phyloP scores from a whole-genome alignment of 1,140 invertebrate genomes.

The Drosophila novamexicana region DNA sequence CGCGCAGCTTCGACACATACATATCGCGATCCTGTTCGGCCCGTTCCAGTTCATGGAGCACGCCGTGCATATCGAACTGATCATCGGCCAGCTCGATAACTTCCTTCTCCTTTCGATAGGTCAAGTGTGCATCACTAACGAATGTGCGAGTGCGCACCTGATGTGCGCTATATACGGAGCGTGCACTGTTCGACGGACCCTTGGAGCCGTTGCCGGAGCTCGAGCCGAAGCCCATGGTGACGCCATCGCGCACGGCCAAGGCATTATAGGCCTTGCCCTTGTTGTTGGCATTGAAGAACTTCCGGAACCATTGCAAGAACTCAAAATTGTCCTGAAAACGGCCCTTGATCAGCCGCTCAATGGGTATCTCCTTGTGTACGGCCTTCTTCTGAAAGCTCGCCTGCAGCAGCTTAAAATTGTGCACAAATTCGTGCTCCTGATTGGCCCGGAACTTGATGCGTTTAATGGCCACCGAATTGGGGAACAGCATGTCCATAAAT shows the following conservation, averaged over 20 bases:
- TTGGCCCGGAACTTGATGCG: constrained; percentile 98
- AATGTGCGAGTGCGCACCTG: constrained; percentile 16
- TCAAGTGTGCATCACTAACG: neutral
- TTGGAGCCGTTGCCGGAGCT: neutral
- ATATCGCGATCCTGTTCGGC: constrained; percentile 15
- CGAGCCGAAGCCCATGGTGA: constrained; percentile 27
- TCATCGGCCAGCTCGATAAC: neutral
- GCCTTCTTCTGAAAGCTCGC: constrained; percentile 97
- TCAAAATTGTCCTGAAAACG: constrained; percentile 99
- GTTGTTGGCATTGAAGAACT: constrained; percentile 95
- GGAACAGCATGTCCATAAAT: constrained; percentile 99
- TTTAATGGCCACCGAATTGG: constrained; percentile 94
- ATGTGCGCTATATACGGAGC: neutral
- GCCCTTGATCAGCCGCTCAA: constrained; percentile 95
- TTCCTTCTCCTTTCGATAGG: constrained; percentile 3
- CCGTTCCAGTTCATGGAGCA: neutral
- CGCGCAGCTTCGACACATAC: constrained; percentile 6
- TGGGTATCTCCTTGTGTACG: constrained; percentile 94
- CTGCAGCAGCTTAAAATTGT: constrained; percentile 99
- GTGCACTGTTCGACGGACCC: neutral
- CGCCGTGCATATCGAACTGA: neutral
- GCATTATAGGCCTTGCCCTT: constrained; percentile 84
- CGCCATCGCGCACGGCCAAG: constrained; percentile 5
- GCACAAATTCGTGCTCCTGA: constrained; percentile 99
- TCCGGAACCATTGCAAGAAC: constrained; percentile 99